A percentile compares a stretch with the other conserved stretches of the same genome.
Evolutionary conservation across 2,888 invertebrate genomes (phyloP).

Genomic region (Ectobius pallidus): DNA sequence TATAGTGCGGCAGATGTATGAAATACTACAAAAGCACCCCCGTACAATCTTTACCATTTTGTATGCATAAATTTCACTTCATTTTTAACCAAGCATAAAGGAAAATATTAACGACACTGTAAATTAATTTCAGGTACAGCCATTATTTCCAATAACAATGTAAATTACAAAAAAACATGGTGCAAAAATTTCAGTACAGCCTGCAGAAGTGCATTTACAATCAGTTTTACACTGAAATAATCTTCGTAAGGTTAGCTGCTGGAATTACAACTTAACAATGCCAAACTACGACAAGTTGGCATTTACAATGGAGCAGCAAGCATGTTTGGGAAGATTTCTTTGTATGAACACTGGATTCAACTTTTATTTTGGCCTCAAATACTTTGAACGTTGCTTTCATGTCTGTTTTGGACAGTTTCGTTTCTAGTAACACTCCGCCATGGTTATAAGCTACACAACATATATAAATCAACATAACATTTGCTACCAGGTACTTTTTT

Average conservation of each 20-base stretch:
- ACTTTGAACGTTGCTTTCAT: too few relatives aligned
- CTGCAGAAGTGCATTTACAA: not conserved
- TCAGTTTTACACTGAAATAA: not conserved
- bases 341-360: not conserved
- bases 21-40: too few relatives aligned
- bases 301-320: constrained; percentile 22
- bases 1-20: too few relatives aligned
- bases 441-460: constrained; percentile 2
- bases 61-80: too few relatives aligned
- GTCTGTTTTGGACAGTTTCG: not conserved
- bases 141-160: not conserved
- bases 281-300: not conserved
- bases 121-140: constrained; percentile 13
- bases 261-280: not conserved
- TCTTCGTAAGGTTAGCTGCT: not conserved
- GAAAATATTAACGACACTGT: not conserved
- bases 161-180: too few relatives aligned
- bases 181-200: not conserved
- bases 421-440: not conserved
- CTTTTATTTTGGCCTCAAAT: not conserved
- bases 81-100: too few relatives aligned
- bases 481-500: not conserved
- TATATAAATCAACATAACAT: not conserved
- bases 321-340: constrained; percentile 33
- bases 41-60: too few relatives aligned